These are phyloP conservation scores for Nycticorax nycticorax DNA, from an alignment of 2,113 vertebrate genomes.

Conservation along the genomic window DNA sequence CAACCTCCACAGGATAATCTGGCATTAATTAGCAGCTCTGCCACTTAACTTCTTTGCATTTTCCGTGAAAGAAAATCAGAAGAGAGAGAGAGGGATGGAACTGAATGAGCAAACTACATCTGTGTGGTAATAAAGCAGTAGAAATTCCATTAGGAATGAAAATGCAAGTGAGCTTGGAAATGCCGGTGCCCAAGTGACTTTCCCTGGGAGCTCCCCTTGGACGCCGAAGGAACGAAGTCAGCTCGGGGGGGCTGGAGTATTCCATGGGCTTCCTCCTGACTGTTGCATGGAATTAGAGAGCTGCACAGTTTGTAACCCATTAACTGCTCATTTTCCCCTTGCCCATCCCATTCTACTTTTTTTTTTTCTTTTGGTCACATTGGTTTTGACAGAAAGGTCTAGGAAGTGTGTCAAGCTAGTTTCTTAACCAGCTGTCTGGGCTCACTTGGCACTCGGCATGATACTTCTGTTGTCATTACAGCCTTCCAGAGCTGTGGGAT, in stretches of 20 bases:
- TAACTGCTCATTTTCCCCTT: neutral
- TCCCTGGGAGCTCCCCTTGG: neutral
- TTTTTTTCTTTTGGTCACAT: neutral
- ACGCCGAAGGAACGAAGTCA: rapidly evolving
- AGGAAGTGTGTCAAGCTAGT: neutral
- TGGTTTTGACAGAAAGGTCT: neutral
- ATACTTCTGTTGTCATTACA: neutral
- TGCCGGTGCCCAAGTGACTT: neutral
- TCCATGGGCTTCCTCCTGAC: neutral
- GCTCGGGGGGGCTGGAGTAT: neutral
- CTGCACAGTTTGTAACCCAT: neutral
- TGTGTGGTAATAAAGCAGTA: neutral
- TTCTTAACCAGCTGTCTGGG: neutral
- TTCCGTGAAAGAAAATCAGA: neutral
- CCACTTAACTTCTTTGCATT: neutral
- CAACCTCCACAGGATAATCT: neutral
- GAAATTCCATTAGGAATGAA: neutral
- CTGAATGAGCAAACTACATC: neutral
- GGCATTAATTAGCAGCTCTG: neutral
- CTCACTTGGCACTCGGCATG: neutral
- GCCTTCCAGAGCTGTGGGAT: neutral
- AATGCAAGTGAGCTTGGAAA: neutral
- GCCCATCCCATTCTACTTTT: neutral
- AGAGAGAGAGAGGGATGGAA: neutral
- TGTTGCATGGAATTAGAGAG: neutral